These are phyloP conservation scores for Teinopalpus imperialis DNA, from an alignment of 2,888 invertebrate genomes.

Conservation along the genomic window DNA sequence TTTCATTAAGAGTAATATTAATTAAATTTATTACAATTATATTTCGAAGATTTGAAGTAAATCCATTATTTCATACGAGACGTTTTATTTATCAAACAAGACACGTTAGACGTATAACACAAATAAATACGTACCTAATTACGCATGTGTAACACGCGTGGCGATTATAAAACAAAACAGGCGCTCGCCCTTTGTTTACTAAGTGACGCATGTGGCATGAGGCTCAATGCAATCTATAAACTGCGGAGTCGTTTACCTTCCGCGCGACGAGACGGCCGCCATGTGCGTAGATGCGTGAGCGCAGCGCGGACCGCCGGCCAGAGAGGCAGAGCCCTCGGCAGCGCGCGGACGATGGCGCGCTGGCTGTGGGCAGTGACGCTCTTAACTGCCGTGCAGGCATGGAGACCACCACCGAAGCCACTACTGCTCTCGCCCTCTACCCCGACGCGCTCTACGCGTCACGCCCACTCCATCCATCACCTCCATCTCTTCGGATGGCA, in stretches of 20 bases:
- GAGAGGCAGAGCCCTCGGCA: constrained; percentile 64
- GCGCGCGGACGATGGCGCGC: constrained; percentile 74
- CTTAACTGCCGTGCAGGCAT: constrained; percentile 45
- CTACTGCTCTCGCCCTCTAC: constrained; percentile 29
- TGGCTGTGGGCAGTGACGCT: constrained; percentile 67
- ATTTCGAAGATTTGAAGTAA: not conserved
- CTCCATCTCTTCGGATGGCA: constrained; percentile 68
- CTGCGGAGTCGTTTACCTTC: constrained; percentile 79
- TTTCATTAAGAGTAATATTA: no score
- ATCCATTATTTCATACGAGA: not conserved
- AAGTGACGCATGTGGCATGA: constrained; percentile 72
- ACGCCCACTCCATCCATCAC: constrained; percentile 45
- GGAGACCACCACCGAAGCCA: constrained; percentile 32
- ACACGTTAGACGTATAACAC: constrained; percentile 14
- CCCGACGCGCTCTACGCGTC: constrained; percentile 42
- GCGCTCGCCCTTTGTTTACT: constrained; percentile 77
- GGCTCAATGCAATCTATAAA: constrained; percentile 71
- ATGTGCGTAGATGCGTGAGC: constrained; percentile 76
- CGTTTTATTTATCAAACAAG: constrained; percentile 12
- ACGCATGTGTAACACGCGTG: constrained; percentile 47
- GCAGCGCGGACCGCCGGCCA: constrained; percentile 55
- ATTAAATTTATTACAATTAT: constrained; percentile 7
- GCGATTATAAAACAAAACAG: constrained; percentile 55
- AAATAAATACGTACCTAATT: constrained; percentile 26
- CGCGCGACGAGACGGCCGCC: constrained; percentile 73